These are phyloP conservation scores for Thryonomys swinderianus DNA, from an alignment of 2,113 vertebrate species.

Conservation along the genomic window DNA sequence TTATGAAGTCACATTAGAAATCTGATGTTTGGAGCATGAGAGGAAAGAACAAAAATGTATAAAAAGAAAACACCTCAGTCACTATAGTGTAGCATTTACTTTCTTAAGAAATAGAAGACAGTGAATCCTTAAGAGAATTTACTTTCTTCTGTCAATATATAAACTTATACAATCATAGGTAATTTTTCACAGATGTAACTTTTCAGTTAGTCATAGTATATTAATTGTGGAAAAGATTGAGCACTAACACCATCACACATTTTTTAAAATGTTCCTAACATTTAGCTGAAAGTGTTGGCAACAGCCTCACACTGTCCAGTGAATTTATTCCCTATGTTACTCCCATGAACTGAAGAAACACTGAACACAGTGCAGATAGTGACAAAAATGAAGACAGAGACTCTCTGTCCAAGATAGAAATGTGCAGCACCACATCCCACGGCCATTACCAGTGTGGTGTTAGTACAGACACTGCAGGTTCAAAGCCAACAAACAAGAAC, in stretches of 20 bases:
- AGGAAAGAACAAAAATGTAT: neutral
- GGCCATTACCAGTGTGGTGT: neutral
- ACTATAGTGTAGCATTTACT: neutral
- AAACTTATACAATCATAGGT: neutral
- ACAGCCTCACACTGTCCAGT: neutral
- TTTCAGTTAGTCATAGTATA: neutral
- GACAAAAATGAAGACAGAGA: neutral
- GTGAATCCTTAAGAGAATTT: neutral
- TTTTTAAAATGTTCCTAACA: neutral
- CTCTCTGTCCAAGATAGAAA: neutral
- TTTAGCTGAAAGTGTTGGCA: neutral
- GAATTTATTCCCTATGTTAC: neutral
- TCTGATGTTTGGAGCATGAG: neutral
- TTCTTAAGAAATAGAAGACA: conserved; percentile 37
- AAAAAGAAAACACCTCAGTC: neutral
- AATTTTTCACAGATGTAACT: conserved; percentile 1
- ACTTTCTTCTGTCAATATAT: conserved; percentile 7
- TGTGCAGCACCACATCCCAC: neutral
- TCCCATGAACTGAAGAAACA: neutral
- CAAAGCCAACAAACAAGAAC: neutral
- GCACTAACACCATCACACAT: neutral
- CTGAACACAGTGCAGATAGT: neutral
- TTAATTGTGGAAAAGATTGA: neutral
- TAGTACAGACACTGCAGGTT: neutral
- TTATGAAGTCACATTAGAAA: neutral